Evolutionary conservation across 2,888 invertebrate species (phyloP), one percentile per base, ranked within the genome.

Genomic region (Tenthredo notha): DNA sequence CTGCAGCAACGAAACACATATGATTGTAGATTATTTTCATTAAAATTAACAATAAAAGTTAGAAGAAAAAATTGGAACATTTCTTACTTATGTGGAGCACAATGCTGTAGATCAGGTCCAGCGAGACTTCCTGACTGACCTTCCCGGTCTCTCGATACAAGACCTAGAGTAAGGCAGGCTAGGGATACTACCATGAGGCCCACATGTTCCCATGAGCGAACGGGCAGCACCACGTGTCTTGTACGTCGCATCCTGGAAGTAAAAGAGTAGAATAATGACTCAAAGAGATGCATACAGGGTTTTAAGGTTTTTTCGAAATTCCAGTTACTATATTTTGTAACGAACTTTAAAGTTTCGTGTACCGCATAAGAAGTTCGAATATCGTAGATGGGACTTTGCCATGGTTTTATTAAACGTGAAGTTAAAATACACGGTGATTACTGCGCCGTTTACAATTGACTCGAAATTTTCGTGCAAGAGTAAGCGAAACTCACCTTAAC

Each of bases 161-260:
- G 88, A 21, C 93, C 93, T 15, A 93, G 87, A 0, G 93, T 92
- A 43, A 92, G 86, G 70, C 93, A 93, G 21, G 92, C 92, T 5
- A 93, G 88, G 15, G 93, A 93, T 21, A 93, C 92, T 25, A 92
- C 86, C 86, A 93, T 87, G 4, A 93, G 87, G 0, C 93, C 93
- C 33, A 91, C 88, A 85, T 92, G 92, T 83, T 91, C 92, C 93
- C 92, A 92, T 4, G 92, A 92, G 84, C 88, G 89, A 6, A 93
- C 92, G 9, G 92, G 92, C 85, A 92, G 86, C 9, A 91, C 91
- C 9, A 92, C 88, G 89, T 92, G 90, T 37, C 92, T 88, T 5
- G 91, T 92, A 85, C 91, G 90, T 75, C 92, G 86, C 92, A 93
- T 93, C 21, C 86, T 90, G 18, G 29, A 29, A 70, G 18, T 7